A percentile compares a stretch with the other conserved stretches of the same genome.
Conservation (phyloP, 37 sponge, comb jelly and placozoan genomes). For the Hexactinellida sp. region DNA sequence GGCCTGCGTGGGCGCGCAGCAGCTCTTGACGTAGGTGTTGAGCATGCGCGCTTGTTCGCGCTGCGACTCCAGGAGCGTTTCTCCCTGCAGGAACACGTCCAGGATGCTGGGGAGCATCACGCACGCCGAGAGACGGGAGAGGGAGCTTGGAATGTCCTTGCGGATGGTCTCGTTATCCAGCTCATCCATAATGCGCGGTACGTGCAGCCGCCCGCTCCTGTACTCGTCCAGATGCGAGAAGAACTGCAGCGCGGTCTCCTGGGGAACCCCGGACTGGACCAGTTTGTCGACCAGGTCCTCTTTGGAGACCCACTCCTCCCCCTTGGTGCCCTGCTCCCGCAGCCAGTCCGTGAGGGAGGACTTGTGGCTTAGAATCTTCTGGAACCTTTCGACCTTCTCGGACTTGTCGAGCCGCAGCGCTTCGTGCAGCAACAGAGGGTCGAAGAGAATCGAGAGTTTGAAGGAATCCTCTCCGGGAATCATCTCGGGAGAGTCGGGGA, state of each 20-base stretch:
- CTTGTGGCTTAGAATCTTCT: not conserved
- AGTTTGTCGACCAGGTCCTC: not conserved
- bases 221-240: slow-evolving; percentile 8
- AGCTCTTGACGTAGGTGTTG: slow-evolving; percentile 1
- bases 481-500: not conserved
- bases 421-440: not conserved
- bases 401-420: not conserved
- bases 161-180: not conserved
- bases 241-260: not conserved
- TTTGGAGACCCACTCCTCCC: not conserved
- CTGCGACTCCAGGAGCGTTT: not conserved
- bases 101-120: not conserved
- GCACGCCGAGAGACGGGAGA: not conserved
- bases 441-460: slow-evolving; percentile 7
- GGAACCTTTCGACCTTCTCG: not conserved
- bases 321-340: not conserved
- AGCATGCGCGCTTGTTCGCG: not conserved
- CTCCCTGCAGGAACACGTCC: slow-evolving; percentile 9
- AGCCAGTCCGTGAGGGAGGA: not conserved
- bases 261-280: not conserved
- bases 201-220: not conserved
- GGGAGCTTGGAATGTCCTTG: not conserved
- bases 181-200: not conserved
- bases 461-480: not conserved
- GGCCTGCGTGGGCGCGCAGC: not conserved